A percentile compares a stretch with the other conserved stretches of the same genome.
Conservation (phyloP, 2,113 vertebrate species). For the Syrrhaptes paradoxus region DNA sequence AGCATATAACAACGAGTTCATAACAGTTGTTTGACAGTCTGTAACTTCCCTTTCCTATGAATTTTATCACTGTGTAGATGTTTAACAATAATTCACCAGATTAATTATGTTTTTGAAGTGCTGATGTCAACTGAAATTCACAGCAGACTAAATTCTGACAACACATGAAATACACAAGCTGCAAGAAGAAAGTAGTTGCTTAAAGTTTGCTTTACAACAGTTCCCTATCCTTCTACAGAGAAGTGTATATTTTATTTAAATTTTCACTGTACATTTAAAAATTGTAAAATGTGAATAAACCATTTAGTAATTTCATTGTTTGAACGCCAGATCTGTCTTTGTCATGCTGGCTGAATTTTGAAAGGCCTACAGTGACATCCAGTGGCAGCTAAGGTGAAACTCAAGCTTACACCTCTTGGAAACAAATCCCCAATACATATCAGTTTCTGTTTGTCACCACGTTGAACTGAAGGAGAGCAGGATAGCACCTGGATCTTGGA, state of each 20-base stretch:
- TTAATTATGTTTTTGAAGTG: background rate
- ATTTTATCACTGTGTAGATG: background rate
- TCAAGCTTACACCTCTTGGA: background rate
- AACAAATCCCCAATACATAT: background rate
- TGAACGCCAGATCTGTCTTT: background rate
- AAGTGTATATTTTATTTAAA: background rate
- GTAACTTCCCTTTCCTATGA: background rate
- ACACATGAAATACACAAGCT: background rate
- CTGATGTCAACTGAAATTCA: background rate
- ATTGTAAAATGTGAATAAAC: background rate
- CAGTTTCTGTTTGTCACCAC: background rate
- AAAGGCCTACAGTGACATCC: slow-evolving; percentile 29
- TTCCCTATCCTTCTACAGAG: background rate
- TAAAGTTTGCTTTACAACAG: background rate
- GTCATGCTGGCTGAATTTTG: background rate
- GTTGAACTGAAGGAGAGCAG: background rate
- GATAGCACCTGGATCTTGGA: background rate
- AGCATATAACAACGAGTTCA: background rate
- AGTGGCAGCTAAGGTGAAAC: background rate
- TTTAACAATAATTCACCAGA: background rate
- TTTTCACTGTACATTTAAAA: background rate
- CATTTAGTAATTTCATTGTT: background rate
- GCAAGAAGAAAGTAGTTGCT: background rate
- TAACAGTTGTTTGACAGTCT: background rate
- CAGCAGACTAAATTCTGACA: background rate